Conservation (phyloP, 2,113 vertebrate species). For the Tricholaema leucomelas region DNA sequence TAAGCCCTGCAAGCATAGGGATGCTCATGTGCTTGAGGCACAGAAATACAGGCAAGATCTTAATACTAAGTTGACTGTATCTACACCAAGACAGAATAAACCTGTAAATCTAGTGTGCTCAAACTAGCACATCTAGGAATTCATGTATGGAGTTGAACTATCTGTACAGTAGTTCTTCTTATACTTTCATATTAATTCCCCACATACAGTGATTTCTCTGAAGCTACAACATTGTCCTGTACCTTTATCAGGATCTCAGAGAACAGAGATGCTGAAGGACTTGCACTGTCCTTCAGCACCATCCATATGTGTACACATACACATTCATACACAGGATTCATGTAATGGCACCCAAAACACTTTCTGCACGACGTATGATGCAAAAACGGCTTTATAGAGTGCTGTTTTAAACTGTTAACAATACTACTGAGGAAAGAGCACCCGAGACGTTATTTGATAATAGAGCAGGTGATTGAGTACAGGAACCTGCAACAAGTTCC, state of each 20-base stretch:
- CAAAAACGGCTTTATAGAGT: neutral
- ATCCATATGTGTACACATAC: rapidly evolving
- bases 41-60: neutral
- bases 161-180: neutral
- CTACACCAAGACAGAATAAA: neutral
- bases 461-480: neutral
- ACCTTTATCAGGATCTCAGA: neutral
- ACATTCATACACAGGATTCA: neutral
- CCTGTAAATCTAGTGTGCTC: neutral
- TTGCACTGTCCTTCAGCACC: neutral
- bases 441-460: neutral
- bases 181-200: neutral
- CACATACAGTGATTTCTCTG: neutral
- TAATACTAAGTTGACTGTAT: neutral
- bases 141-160: neutral
- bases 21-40: neutral
- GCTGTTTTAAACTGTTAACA: neutral
- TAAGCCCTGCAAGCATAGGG: rapidly evolving
- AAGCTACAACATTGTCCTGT: neutral
- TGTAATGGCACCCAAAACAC: neutral
- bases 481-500: neutral
- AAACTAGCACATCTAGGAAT: too few species aligned
- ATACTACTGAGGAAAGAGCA: neutral
- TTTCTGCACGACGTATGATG: neutral
- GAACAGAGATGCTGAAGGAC: neutral